Percentiles rank a stretch among this genome's conserved stretches.
phyloP scores from a whole-genome alignment of 2,888 invertebrate species.

The Polyommatus icarus region DNA sequence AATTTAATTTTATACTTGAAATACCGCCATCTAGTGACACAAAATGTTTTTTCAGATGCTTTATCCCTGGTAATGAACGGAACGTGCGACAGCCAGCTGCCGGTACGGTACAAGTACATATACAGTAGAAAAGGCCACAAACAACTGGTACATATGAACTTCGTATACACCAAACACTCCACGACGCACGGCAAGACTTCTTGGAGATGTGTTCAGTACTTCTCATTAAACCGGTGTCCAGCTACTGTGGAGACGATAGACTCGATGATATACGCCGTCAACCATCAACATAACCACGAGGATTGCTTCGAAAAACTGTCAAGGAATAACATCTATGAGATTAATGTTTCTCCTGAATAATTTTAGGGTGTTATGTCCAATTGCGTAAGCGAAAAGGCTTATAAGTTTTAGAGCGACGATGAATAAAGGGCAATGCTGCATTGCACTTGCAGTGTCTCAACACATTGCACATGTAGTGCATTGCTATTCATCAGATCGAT shows the following conservation, averaged over 20 bases:
- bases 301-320: conserved; percentile 72
- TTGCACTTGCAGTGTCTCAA: too few species aligned
- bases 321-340: conserved; percentile 75
- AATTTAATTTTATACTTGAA: too few species aligned
- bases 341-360: conserved; percentile 67
- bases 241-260: conserved; percentile 77
- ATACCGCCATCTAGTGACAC: background rate
- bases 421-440: background rate
- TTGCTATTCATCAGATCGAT: background rate
- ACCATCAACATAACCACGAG: conserved; percentile 76
- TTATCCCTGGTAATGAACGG: conserved; percentile 71
- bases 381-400: background rate
- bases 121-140: conserved; percentile 78
- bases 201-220: conserved; percentile 77
- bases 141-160: conserved; percentile 77
- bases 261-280: conserved; percentile 71
- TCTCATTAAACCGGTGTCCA: conserved; percentile 75
- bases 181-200: conserved; percentile 77
- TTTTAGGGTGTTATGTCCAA: conserved; percentile 21
- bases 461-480: too few species aligned
- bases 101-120: conserved; percentile 73
- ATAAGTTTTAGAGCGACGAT: background rate
- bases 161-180: conserved; percentile 78
- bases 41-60: conserved; percentile 62
- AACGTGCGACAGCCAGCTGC: conserved; percentile 62